Evolutionary conservation across 2,797 vertebrate genomes (phyloP).

Genomic region (Naso thynnoides): DNA sequence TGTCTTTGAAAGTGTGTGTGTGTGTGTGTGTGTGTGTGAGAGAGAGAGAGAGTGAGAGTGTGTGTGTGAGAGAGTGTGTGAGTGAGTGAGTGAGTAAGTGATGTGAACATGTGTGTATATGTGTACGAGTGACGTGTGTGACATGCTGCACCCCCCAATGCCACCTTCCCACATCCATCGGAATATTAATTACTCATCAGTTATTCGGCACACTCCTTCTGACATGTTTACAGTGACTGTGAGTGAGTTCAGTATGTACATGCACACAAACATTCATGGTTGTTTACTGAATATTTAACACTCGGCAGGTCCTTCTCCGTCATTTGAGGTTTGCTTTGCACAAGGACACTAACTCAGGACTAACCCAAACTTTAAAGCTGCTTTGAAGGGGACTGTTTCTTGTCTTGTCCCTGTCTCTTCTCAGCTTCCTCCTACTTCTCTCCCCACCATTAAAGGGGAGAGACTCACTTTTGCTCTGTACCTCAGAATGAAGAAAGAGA

Average conservation of each 20-base stretch:
- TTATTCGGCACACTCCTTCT: slow-evolving; percentile 31
- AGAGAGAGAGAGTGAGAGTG: slow-evolving; percentile 10
- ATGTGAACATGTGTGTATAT: slow-evolving; percentile 17
- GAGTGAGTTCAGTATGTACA: slow-evolving; percentile 15
- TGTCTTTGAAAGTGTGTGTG: slow-evolving; percentile 27
- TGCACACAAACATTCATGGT: slow-evolving; percentile 11
- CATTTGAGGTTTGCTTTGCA: slow-evolving; percentile 57
- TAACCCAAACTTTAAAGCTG: slow-evolving; percentile 63
- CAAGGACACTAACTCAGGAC: slow-evolving; percentile 59
- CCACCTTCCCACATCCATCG: slow-evolving; percentile 32
- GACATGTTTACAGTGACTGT: slow-evolving; percentile 47
- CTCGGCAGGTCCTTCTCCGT: slow-evolving; percentile 61
- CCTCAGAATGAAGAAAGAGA: neutral
- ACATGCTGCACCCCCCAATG: slow-evolving; percentile 6
- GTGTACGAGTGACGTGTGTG: slow-evolving; percentile 3
- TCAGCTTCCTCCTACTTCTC: slow-evolving; percentile 40
- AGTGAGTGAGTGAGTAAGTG: slow-evolving; percentile 10
- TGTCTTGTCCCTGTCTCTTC: slow-evolving; percentile 48
- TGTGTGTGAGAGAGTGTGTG: neutral
- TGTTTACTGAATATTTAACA: slow-evolving; percentile 60
- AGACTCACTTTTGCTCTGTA: neutral
- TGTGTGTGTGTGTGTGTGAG: neutral
- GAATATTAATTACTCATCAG: slow-evolving; percentile 53
- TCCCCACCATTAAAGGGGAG: slow-evolving; percentile 48
- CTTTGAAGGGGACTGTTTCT: slow-evolving; percentile 64